phyloP scores from a whole-genome alignment of 1,140 invertebrate genomes.

The Brachionus paranguensis region DNA sequence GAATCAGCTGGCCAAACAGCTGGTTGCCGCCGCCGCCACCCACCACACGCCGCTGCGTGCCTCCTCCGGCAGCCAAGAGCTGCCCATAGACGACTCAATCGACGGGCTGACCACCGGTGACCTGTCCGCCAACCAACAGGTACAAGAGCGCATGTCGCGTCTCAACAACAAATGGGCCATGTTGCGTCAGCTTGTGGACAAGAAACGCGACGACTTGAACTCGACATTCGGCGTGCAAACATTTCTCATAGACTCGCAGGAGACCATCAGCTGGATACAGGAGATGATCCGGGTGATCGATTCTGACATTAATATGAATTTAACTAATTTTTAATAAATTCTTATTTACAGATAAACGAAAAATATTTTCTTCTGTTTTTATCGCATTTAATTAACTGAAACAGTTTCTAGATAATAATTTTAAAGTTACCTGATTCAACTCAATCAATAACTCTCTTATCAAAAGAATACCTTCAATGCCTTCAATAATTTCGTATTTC shows the following conservation, averaged over 20 bases:
- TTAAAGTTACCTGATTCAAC: too few species aligned
- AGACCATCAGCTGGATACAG: conserved; percentile 97
- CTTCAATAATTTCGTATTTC: too few species aligned
- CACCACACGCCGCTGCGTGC: not conserved
- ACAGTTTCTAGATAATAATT: too few species aligned
- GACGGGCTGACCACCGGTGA: not conserved
- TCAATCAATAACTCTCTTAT: too few species aligned
- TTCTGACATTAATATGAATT: too few species aligned
- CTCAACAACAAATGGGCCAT: conserved; percentile 61
- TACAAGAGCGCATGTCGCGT: conserved; percentile 67
- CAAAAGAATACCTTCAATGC: too few species aligned
- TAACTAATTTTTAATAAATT: too few species aligned
- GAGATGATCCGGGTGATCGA: conserved; percentile 86
- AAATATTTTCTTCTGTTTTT: too few species aligned
- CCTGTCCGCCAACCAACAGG: not conserved
- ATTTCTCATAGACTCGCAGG: conserved; percentile 98
- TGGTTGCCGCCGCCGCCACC: conserved; percentile 49
- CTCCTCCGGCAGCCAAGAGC: not conserved
- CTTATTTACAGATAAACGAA: too few species aligned
- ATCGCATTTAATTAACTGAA: too few species aligned
- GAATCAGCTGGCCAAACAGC: conserved; percentile 87
- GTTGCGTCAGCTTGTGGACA: conserved; percentile 79
- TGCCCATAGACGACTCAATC: not conserved
- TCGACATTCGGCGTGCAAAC: conserved; percentile 95
- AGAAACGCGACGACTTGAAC: conserved; percentile 85